phyloP scores from a whole-genome alignment of 1,140 invertebrate genomes.

The Magallana ariakensis region DNA sequence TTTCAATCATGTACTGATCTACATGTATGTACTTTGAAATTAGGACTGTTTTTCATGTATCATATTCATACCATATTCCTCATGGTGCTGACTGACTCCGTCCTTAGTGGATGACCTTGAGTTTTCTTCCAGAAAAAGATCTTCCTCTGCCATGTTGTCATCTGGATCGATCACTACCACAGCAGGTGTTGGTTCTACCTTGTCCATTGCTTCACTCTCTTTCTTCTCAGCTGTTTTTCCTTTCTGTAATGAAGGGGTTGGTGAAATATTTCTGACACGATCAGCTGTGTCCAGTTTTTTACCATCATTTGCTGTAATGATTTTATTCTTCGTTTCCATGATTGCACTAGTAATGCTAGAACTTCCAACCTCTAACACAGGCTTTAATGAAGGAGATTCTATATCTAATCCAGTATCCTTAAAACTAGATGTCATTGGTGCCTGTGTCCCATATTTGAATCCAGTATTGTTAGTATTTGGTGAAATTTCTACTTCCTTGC shows the following conservation, averaged over 20 bases:
- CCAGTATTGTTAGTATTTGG: no score
- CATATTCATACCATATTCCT: constrained; percentile 4
- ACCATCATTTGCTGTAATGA: not conserved
- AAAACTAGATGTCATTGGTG: not conserved
- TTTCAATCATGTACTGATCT: no score
- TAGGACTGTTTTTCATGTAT: no score
- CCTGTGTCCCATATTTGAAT: no score
- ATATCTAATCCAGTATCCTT: not conserved
- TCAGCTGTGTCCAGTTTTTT: not conserved
- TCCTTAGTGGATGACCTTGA: not conserved
- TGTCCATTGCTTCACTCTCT: not conserved
- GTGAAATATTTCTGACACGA: no score
- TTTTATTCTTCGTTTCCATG: no score
- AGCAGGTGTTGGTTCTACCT: not conserved
- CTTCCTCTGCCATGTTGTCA: not conserved
- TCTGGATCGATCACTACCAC: not conserved
- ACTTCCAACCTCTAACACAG: no score
- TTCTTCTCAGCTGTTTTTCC: not conserved
- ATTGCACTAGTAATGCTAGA: no score
- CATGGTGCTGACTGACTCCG: not conserved
- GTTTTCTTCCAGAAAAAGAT: not conserved
- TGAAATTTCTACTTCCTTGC: no score
- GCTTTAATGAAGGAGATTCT: not conserved
- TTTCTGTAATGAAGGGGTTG: no score
- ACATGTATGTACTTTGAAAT: no score